Evolutionary conservation across 2,888 invertebrate genomes (phyloP).

Genomic region (Drosophila quinaria): DNA sequence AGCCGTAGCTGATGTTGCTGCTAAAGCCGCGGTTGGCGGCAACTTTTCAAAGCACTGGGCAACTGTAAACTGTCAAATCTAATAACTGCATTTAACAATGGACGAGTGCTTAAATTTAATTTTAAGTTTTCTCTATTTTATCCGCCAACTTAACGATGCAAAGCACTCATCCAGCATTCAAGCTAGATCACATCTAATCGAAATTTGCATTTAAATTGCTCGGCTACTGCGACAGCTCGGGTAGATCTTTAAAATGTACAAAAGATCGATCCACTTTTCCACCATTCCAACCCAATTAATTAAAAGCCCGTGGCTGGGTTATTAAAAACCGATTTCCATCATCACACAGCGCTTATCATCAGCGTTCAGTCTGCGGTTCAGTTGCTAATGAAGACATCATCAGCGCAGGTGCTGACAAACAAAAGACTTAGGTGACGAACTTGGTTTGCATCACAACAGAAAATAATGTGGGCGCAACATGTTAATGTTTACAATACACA

Average conservation of each 20-base stretch:
- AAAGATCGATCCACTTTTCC: conserved; percentile 55
- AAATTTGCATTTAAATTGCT: conserved; percentile 76
- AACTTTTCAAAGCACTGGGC: conserved; percentile 60
- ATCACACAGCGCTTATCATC: conserved; percentile 56
- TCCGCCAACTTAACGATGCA: conserved; percentile 65
- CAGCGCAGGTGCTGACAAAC: conserved; percentile 57
- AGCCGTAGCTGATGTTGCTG: conserved; percentile 42
- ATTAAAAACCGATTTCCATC: conserved; percentile 75
- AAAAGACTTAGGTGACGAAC: conserved; percentile 80
- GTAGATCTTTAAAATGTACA: conserved; percentile 51
- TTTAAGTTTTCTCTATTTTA: conserved; percentile 22
- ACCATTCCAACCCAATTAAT: conserved; percentile 63
- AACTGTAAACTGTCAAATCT: conserved; percentile 80
- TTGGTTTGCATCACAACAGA: conserved; percentile 47
- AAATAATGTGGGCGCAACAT: conserved; percentile 34
- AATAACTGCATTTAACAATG: conserved; percentile 80
- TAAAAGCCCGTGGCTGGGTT: conserved; percentile 66
- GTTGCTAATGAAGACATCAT: conserved; percentile 66
- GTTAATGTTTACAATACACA: conserved; percentile 13
- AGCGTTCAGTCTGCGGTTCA: conserved; percentile 4
- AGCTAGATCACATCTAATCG: conserved; percentile 36
- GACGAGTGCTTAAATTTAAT: conserved; percentile 71
- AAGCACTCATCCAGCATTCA: conserved; percentile 67
- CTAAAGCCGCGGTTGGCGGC: conserved; percentile 43
- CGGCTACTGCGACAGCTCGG: conserved; percentile 53